Conservation (phyloP, 2,797 vertebrate species). For the Hypotaenidia okinawae region DNA sequence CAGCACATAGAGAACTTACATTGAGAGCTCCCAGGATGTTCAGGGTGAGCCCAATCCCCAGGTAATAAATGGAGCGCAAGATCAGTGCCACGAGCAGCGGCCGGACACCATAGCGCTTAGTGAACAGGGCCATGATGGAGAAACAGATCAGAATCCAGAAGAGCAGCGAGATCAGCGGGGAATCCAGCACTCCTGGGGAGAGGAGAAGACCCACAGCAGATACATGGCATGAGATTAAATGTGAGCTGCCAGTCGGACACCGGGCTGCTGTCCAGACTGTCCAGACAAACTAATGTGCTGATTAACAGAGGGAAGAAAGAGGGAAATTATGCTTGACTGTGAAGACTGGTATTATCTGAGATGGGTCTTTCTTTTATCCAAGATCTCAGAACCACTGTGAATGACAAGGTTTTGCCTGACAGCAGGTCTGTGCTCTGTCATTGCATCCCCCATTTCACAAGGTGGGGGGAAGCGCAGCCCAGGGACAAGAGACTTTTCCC, state of each 20-base stretch:
- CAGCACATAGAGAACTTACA: conserved; percentile 76
- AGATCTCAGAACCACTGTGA: neutral
- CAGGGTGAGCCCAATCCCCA: conserved; percentile 94
- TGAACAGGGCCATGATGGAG: conserved; percentile 88
- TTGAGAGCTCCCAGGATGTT: conserved; percentile 91
- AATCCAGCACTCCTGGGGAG: conserved; percentile 85
- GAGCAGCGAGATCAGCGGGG: conserved; percentile 87
- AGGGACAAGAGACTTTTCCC: neutral
- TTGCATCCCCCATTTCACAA: neutral
- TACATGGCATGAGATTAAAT: neutral
- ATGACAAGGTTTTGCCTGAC: neutral
- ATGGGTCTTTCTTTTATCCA: neutral
- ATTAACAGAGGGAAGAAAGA: neutral
- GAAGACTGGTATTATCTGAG: neutral
- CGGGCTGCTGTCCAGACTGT: neutral
- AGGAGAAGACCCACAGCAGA: neutral
- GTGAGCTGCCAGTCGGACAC: neutral
- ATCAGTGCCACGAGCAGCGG: conserved; percentile 90
- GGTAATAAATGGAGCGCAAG: conserved; percentile 91
- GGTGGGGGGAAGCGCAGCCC: neutral
- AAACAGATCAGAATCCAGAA: conserved; percentile 93
- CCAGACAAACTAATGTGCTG: neutral
- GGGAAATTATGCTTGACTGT: neutral
- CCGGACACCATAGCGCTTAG: conserved; percentile 89
- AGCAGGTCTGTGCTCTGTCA: neutral